Base-by-base conservation (phyloP, 2,797 vertebrate species). In the Pipistrellus pygmaeus region DNA sequence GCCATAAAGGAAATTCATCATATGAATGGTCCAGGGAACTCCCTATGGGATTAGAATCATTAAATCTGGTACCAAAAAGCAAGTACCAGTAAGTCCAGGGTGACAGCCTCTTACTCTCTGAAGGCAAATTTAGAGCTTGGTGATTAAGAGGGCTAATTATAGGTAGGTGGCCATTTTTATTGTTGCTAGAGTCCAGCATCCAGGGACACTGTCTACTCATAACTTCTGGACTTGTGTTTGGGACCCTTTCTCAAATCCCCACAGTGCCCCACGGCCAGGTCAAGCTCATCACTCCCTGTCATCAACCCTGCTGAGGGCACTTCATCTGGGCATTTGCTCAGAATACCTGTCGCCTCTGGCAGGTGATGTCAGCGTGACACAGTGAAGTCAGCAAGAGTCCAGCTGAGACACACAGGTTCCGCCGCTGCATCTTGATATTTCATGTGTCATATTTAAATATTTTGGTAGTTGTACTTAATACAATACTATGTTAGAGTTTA, bases 1-100 rank as follows among this genome's bases (percentile, higher is more conserved):
- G 78, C 96, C 90, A 91, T 62, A 91, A 71, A 96, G 90, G 68
- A n/a, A 92, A 95, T 55, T 78, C 85, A 96, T 94, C 89, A 96
- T 93, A 88, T 93, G 38, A 96, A 97, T 86, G 85, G 90, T 95
- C 62, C 41, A 84, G 92, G 75, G 96, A 10, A 35, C 55, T 32
- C 88, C 48, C 5, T 89, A 71, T 55, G 91, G 75, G 90, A 62
- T 75, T 95, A 87, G 62, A 25, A 75, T 66, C 38, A 32, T 81
- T 75, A 95, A 95, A 96, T 96, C 91, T 91, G 72, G 30, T 57
- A 94, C 78, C 89, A 81, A 95, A 93, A 41, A 78, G 8, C 53
- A 85, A 95, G 77, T 77, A 77, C 84, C 60, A 82, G 46, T 76
- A n/a, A 62, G 85, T 81, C 25, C 81, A 77, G 85, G 38, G 71